Conservation (phyloP, 2,113 vertebrate species). For the Ascaphus truei region DNA sequence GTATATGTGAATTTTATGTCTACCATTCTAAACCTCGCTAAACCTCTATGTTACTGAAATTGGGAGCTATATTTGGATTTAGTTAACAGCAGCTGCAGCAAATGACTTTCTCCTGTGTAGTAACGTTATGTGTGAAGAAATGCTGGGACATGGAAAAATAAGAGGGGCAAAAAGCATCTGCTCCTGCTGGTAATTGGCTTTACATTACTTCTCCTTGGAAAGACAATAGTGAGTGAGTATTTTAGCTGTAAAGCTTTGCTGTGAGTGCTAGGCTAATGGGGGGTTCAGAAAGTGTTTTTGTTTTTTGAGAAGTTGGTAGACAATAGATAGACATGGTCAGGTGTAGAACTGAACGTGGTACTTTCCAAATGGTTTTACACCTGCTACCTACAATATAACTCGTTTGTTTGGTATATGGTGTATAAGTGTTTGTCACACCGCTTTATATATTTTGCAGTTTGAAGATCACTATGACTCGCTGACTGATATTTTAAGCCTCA, state of each 20-base stretch:
- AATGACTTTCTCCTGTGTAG: too few relatives aligned
- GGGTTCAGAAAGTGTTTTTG: constrained; percentile 46
- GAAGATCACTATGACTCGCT: not conserved
- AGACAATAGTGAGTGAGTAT: constrained; percentile 45
- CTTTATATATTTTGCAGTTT: constrained; percentile 17
- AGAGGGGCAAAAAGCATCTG: constrained; percentile 18
- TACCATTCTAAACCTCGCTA: too few relatives aligned
- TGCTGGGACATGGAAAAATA: constrained; percentile 9
- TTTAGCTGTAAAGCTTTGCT: constrained; percentile 47
- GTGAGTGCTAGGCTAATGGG: constrained; percentile 53
- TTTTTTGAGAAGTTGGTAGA: constrained; percentile 49
- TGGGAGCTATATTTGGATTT: too few relatives aligned
- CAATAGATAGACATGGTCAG: constrained; percentile 3
- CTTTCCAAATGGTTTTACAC: not conserved
- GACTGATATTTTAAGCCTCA: not conserved
- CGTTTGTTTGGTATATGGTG: not conserved
- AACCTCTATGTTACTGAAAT: too few relatives aligned
- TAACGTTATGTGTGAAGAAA: not conserved
- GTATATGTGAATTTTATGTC: too few relatives aligned
- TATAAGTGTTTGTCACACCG: too few relatives aligned
- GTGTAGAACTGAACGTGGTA: not conserved
- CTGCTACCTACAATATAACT: not conserved
- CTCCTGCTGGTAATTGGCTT: constrained; percentile 20
- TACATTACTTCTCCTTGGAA: constrained; percentile 37
- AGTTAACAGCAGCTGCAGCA: too few relatives aligned